Conservation (phyloP, 2,888 invertebrate genomes). For the Amiota mariae region DNA sequence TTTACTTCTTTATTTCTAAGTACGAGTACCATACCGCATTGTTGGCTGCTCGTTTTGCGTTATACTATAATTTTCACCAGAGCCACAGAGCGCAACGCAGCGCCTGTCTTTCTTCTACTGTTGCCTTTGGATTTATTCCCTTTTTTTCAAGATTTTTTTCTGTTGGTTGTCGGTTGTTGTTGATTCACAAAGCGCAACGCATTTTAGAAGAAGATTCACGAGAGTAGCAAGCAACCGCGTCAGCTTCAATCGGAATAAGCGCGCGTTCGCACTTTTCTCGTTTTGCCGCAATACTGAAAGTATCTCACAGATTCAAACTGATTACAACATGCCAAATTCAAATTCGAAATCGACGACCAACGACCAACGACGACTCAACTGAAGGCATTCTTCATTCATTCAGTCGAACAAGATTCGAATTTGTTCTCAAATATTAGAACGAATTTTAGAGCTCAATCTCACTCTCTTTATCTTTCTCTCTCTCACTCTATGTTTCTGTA, state of each 20-base stretch:
- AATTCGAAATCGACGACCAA: not conserved
- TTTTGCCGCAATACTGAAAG: slow-evolving; percentile 58
- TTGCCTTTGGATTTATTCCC: no score
- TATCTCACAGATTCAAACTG: slow-evolving; percentile 27
- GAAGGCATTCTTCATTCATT: no score
- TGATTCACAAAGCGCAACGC: slow-evolving; percentile 45
- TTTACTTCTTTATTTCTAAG: not conserved
- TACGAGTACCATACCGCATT: not conserved
- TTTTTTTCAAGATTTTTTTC: not conserved
- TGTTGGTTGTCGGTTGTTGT: slow-evolving; percentile 29
- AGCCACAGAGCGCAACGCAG: slow-evolving; percentile 6
- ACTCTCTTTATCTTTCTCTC: no score
- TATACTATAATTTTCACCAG: not conserved
- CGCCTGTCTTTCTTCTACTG: not conserved
- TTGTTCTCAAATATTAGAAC: no score
- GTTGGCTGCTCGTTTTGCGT: no score
- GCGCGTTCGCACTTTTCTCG: slow-evolving; percentile 60
- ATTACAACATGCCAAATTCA: slow-evolving; percentile 24
- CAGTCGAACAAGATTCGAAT: no score
- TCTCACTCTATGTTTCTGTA: no score
- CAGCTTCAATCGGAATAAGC: slow-evolving; percentile 38
- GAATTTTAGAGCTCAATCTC: no score
- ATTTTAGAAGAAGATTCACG: slow-evolving; percentile 45
- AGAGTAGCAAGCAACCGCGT: slow-evolving; percentile 31
- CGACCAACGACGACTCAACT: no score